phyloP scores from a whole-genome alignment of 2,113 vertebrate species.

The Excalfactoria chinensis region DNA sequence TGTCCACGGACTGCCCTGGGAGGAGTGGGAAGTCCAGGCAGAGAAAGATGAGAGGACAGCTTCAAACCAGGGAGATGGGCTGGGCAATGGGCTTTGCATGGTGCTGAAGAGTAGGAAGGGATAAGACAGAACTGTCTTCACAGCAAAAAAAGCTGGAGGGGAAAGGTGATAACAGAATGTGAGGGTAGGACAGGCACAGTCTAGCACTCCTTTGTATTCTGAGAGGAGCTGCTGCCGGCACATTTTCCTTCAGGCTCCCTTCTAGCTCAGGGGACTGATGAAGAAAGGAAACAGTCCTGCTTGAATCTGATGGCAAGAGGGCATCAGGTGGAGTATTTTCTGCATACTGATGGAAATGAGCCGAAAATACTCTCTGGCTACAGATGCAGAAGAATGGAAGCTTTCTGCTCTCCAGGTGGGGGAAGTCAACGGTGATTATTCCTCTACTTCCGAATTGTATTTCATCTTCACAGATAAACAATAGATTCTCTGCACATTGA shows the following conservation, averaged over 20 bases:
- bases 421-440: neutral
- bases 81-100: neutral
- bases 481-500: neutral
- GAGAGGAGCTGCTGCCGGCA: neutral
- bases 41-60: neutral
- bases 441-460: neutral
- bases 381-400: neutral
- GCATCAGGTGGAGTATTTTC: neutral
- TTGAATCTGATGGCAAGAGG: neutral
- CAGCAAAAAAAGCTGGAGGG: neutral
- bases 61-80: neutral
- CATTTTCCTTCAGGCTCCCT: neutral
- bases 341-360: neutral
- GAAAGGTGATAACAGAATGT: rapidly evolving
- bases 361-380: neutral
- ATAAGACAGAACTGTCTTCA: neutral
- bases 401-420: neutral
- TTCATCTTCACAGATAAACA: neutral
- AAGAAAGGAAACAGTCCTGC: neutral
- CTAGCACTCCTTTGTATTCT: neutral
- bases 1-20: neutral
- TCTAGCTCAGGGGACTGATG: neutral
- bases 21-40: neutral
- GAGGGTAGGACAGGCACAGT: neutral
- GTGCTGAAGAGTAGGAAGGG: neutral